A percentile compares a stretch with the other conserved stretches of the same genome.
Conservation (phyloP, 1,140 invertebrate species). For the Hydropsyche tenuis region DNA sequence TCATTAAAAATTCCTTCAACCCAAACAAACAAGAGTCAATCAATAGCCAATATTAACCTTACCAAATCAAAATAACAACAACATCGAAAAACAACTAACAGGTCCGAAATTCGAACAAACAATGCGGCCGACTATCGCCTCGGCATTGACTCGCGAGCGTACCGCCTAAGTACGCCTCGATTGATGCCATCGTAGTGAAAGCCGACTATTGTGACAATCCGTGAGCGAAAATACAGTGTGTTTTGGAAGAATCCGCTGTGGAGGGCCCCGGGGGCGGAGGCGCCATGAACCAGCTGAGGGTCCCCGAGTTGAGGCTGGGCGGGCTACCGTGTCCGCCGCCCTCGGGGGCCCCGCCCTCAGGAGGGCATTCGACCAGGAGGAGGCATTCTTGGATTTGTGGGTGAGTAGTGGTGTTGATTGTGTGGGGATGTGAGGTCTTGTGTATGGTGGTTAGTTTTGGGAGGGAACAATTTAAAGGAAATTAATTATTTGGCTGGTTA, state of each 20-base stretch:
- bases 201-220: no score
- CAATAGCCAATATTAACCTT: neutral
- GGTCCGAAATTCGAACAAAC: neutral
- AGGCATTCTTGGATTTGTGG: constrained; percentile 60
- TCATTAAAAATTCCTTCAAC: neutral
- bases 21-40: neutral
- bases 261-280: constrained; percentile 43
- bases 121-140: no score
- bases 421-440: no score
- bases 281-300: constrained; percentile 55
- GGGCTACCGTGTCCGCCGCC: constrained; percentile 53
- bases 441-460: no score
- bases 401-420: no score
- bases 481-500: no score
- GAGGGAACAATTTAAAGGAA: no score
- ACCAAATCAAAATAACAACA: neutral
- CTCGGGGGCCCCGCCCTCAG: constrained; percentile 51
- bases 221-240: no score
- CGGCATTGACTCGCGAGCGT: no score
- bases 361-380: constrained; percentile 48
- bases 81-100: neutral
- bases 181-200: no score
- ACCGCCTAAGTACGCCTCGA: no score
- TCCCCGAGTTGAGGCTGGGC: constrained; percentile 57
- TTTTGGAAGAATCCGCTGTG: constrained; percentile 42